A percentile compares a stretch with the other conserved stretches of the same genome.
phyloP scores from a whole-genome alignment of 2,888 invertebrate genomes.

The Gisinianus flammeolus region DNA sequence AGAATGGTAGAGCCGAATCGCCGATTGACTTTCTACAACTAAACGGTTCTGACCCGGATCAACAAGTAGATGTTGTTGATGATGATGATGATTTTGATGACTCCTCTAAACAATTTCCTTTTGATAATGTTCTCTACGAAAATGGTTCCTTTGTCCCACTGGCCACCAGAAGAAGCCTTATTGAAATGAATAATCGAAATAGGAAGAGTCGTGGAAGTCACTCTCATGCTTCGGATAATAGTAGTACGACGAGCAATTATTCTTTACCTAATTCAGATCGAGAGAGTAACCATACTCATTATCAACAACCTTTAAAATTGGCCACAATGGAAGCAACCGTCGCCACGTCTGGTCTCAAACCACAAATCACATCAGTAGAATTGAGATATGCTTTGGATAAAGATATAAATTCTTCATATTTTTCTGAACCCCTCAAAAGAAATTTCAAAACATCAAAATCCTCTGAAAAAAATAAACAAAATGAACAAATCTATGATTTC shows the following conservation, averaged over 20 bases:
- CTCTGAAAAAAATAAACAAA: conserved; percentile 8
- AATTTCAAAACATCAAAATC: conserved; percentile 21
- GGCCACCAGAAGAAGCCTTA: conserved; percentile 56
- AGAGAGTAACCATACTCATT: conserved; percentile 12
- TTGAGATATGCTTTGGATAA: conserved; percentile 46
- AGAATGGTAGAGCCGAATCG: conserved; percentile 27
- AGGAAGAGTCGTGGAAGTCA: conserved; percentile 28
- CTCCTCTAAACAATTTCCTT: conserved; percentile 46
- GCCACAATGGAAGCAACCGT: conserved; percentile 53
- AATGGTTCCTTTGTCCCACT: conserved; percentile 58
- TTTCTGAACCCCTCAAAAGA: conserved; percentile 40
- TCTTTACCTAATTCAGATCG: conserved; percentile 55
- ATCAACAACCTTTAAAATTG: conserved; percentile 42
- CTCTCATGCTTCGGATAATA: conserved; percentile 44
- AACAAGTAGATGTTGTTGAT: conserved; percentile 7
- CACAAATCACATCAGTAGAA: conserved; percentile 53
- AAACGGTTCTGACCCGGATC: conserved; percentile 18
- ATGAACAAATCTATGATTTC: conserved; percentile 31
- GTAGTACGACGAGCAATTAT: conserved; percentile 53
- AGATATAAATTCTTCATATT: conserved; percentile 28
- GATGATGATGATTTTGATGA: conserved; percentile 33
- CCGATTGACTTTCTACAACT: conserved; percentile 34
- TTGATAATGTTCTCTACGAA: conserved; percentile 55
- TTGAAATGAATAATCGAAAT: conserved; percentile 57
- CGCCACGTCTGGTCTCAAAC: conserved; percentile 36